Conservation (phyloP, 2,888 invertebrate genomes). For the Orchesellides sinensis region DNA sequence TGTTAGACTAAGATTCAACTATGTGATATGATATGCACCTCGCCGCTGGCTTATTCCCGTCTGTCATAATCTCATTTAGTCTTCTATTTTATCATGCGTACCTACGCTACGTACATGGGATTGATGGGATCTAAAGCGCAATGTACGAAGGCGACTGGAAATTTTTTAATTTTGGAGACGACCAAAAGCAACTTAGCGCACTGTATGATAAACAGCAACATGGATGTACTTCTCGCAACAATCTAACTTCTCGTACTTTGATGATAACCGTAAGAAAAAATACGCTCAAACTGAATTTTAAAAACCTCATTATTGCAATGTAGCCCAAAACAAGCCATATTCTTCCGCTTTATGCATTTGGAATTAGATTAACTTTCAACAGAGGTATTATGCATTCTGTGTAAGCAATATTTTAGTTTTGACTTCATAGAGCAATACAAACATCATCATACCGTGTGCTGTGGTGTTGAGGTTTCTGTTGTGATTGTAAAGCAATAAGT, state of each 20-base stretch:
- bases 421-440: neutral
- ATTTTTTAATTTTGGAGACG: neutral
- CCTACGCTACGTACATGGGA: neutral
- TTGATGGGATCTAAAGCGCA: too few relatives aligned
- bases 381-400: too few relatives aligned
- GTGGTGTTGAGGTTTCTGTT: too few relatives aligned
- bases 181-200: neutral
- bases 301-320: neutral
- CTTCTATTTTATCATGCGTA: neutral
- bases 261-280: too few relatives aligned
- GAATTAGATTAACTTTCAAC: too few relatives aligned
- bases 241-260: too few relatives aligned
- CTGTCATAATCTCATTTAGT: neutral
- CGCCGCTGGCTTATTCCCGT: neutral
- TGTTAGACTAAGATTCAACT: neutral
- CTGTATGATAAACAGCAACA: neutral
- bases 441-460: neutral
- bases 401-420: too few relatives aligned
- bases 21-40: neutral
- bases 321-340: neutral
- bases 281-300: neutral
- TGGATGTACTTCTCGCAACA: too few relatives aligned
- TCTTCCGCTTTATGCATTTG: neutral
- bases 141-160: neutral
- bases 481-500: neutral